Evolutionary conservation across 2,888 invertebrate genomes (phyloP).

Genomic region (Orthosia incerta): DNA sequence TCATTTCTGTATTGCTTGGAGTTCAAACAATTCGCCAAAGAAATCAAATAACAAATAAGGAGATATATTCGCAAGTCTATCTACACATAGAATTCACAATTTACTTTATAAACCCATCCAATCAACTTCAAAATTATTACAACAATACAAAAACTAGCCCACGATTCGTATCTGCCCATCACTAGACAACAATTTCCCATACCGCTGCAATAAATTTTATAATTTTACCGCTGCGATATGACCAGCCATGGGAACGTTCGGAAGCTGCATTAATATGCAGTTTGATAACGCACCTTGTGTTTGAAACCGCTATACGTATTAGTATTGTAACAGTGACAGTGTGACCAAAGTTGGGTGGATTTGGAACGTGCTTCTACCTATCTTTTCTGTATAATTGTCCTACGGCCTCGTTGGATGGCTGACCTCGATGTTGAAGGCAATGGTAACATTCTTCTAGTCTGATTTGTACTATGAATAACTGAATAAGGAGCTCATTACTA

Average conservation of each 20-base stretch:
- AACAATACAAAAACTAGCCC: constrained; percentile 14
- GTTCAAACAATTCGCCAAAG: neutral
- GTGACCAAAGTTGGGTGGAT: constrained; percentile 26
- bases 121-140: constrained; percentile 6
- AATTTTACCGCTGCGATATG: constrained; percentile 63
- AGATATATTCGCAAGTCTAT: neutral
- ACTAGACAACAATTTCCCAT: constrained; percentile 56
- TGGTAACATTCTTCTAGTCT: neutral
- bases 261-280: constrained; percentile 70
- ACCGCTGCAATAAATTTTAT: constrained; percentile 65
- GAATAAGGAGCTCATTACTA: neutral
- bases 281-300: constrained; percentile 53
- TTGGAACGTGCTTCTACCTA: constrained; percentile 10
- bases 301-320: constrained; percentile 42
- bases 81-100: neutral
- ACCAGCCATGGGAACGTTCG: constrained; percentile 62
- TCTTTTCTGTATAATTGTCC: constrained; percentile 7
- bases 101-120: constrained; percentile 24
- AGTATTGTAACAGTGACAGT: constrained; percentile 36
- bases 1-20: neutral
- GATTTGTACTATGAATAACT: neutral
- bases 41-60: neutral
- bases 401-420: neutral
- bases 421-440: constrained; percentile 1
- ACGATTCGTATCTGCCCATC: constrained; percentile 48